Percentiles rank a stretch among this genome's conserved stretches.
These are phyloP conservation scores for Danio aesculapii DNA, from an alignment of 2,797 vertebrate genomes.

Conservation along the genomic window DNA sequence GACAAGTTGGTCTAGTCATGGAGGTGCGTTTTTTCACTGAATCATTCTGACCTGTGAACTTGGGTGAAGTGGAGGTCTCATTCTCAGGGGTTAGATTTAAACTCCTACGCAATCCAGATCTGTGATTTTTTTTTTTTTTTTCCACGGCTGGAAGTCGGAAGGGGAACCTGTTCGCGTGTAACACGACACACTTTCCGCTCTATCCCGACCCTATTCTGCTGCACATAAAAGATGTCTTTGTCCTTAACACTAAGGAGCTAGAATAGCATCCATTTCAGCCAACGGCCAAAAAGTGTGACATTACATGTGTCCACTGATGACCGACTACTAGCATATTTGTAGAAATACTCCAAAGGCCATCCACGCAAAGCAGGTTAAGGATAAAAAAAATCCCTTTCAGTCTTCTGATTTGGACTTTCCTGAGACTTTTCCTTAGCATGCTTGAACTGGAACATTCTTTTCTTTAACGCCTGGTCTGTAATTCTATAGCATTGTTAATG, in stretches of 20 bases:
- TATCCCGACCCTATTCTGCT: slow-evolving; percentile 46
- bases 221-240: slow-evolving; percentile 74
- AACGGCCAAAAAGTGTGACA: slow-evolving; percentile 70
- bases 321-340: slow-evolving; percentile 68
- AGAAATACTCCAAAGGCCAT: slow-evolving; percentile 46
- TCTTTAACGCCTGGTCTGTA: slow-evolving; percentile 46
- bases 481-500: slow-evolving; percentile 59
- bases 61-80: slow-evolving; percentile 31
- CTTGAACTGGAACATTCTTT: slow-evolving; percentile 38
- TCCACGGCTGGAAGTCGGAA: slow-evolving; percentile 61
- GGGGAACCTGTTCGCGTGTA: slow-evolving; percentile 71
- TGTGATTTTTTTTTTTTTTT: slow-evolving; percentile 64
- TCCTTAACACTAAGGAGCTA: slow-evolving; percentile 57
- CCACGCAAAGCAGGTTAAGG: slow-evolving; percentile 40
- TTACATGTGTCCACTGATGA: slow-evolving; percentile 72
- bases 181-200: slow-evolving; percentile 71
- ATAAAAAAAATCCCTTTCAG: too few species aligned
- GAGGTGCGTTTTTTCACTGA: slow-evolving; percentile 26
- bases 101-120: slow-evolving; percentile 58
- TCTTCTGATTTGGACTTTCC: neutral
- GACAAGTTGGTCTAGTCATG: slow-evolving; percentile 18
- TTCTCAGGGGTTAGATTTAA: slow-evolving; percentile 45
- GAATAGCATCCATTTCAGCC: slow-evolving; percentile 59
- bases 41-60: slow-evolving; percentile 25
- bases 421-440: slow-evolving; percentile 41